Evolutionary conservation across 2,797 vertebrate genomes (phyloP).

Genomic region (Hoplostethus atlanticus): DNA sequence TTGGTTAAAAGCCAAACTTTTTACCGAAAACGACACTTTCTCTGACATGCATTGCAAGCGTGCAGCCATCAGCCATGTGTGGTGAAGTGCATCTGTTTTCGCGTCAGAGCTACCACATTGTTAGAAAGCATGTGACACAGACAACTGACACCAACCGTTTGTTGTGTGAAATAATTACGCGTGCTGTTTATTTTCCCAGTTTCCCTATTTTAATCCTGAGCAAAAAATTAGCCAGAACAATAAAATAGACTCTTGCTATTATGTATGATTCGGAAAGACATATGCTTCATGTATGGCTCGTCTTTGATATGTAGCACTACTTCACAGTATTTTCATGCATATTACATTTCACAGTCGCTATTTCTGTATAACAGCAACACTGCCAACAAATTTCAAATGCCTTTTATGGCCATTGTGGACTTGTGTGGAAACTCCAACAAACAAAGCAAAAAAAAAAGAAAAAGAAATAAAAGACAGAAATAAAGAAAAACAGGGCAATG

Average conservation of each 20-base stretch:
- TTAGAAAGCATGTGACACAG: constrained; percentile 7
- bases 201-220: constrained; percentile 26
- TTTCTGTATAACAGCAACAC: constrained; percentile 41
- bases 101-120: background rate
- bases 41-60: constrained; percentile 32
- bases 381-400: constrained; percentile 35
- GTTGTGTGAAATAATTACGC: constrained; percentile 27
- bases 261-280: constrained; percentile 39
- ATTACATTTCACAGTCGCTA: constrained; percentile 31
- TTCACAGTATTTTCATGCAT: constrained; percentile 37
- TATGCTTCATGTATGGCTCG: constrained; percentile 15
- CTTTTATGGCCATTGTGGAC: constrained; percentile 13
- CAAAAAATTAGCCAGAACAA: constrained; percentile 10
- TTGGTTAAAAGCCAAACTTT: constrained; percentile 65
- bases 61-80: constrained; percentile 18
- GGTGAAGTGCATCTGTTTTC: constrained; percentile 40
- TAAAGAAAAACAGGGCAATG: constrained; percentile 49
- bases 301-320: constrained; percentile 38
- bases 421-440: constrained; percentile 19
- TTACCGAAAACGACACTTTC: constrained; percentile 32
- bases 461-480: constrained; percentile 39
- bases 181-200: constrained; percentile 16
- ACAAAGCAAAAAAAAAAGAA: constrained; percentile 42
- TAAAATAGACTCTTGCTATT: constrained; percentile 17
- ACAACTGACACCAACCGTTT: constrained; percentile 24